Evolutionary conservation across 2,888 invertebrate genomes (phyloP).

Genomic region (Yponomeuta malinellus): DNA sequence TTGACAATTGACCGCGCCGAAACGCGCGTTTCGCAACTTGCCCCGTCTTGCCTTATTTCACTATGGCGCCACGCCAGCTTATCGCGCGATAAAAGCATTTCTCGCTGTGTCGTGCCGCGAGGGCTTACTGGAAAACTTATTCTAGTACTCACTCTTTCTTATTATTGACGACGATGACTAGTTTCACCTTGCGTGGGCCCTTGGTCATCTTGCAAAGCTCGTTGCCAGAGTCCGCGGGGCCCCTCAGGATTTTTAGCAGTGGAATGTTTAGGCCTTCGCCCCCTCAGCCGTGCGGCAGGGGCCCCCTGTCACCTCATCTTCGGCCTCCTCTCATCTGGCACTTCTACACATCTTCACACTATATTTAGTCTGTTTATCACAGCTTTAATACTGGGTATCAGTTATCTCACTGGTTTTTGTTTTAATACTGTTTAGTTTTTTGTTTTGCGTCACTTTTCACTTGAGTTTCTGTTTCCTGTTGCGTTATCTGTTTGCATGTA

Average conservation of each 20-base stretch:
- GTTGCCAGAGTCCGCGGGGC: slow-evolving; percentile 63
- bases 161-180: slow-evolving; percentile 77
- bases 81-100: too few relatives aligned
- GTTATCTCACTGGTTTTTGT: background rate
- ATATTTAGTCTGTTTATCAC: background rate
- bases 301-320: slow-evolving; percentile 56
- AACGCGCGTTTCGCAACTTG: too few relatives aligned
- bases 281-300: slow-evolving; percentile 49
- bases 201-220: slow-evolving; percentile 74
- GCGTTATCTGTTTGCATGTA: background rate
- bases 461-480: background rate
- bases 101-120: too few relatives aligned
- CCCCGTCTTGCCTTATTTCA: too few relatives aligned
- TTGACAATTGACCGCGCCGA: too few relatives aligned
- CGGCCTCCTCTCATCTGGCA: slow-evolving; percentile 30
- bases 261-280: slow-evolving; percentile 63
- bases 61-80: too few relatives aligned
- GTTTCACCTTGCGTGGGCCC: slow-evolving; percentile 76
- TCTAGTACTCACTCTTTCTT: slow-evolving; percentile 71
- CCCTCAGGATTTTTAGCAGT: slow-evolving; percentile 69
- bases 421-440: background rate
- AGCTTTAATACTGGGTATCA: background rate
- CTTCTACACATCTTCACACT: slow-evolving; percentile 8
- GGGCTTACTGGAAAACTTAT: background rate
- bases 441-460: background rate